These are phyloP conservation scores for Scaptodrosophila lebanonensis DNA, from an alignment of 1,140 invertebrate species.

Conservation along the genomic window DNA sequence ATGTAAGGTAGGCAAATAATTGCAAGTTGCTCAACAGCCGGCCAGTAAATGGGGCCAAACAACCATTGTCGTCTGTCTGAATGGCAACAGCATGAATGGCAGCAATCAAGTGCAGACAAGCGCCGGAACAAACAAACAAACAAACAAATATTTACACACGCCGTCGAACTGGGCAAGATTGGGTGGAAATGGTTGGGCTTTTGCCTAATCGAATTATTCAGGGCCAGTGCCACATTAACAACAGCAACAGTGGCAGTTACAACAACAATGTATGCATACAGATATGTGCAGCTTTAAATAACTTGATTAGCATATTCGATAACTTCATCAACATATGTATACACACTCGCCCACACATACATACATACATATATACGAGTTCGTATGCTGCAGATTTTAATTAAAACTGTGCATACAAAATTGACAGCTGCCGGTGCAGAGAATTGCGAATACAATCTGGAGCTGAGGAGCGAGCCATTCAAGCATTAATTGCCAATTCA, in stretches of 20 bases:
- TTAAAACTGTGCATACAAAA: conserved; percentile 61
- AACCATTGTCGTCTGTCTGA: not conserved
- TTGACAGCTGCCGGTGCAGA: conserved; percentile 14
- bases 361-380: not conserved
- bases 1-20: too few relatives aligned
- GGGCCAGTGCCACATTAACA: conserved; percentile 34
- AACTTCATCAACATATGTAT: conserved; percentile 28
- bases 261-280: conserved; percentile 19
- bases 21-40: too few relatives aligned
- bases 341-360: conserved; percentile 1
- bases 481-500: too few relatives aligned
- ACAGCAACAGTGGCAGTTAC: conserved; percentile 15
- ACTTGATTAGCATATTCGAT: conserved; percentile 66
- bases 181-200: conserved; percentile 1
- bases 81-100: conserved; percentile 24
- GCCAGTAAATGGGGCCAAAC: too few relatives aligned
- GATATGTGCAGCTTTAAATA: conserved; percentile 30
- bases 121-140: conserved; percentile 13
- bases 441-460: conserved; percentile 7
- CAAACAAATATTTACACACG: conserved; percentile 59
- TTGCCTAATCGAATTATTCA: conserved; percentile 70
- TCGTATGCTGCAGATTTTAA: conserved; percentile 36
- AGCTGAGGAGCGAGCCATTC: conserved; percentile 39
- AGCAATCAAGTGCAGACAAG: conserved; percentile 55
- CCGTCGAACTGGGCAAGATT: not conserved